Evolutionary conservation across 1,140 invertebrate genomes (phyloP), one percentile per base, ranked within the genome.

Genomic region (Eupristina koningsbergeri): DNA sequence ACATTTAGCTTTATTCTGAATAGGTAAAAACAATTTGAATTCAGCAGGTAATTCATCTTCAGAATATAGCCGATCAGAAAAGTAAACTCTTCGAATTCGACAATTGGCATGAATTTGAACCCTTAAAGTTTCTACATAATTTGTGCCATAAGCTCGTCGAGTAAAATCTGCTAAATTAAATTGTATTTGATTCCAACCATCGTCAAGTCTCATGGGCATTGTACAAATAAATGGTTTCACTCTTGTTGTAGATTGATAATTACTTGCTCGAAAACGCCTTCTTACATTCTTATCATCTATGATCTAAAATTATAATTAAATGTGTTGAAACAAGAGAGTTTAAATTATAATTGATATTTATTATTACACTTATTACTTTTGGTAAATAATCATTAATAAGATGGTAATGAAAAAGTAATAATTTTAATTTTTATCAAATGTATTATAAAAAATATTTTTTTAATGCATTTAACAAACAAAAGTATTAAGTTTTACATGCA

Each of bases 81-180:
- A 99, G 90, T 99, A 99, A 1, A 99, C 98, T 89, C 99, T 94
- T 88, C 99, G 94, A 87, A 99, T 98, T 89, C 99, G 94, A 93
- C 99, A 99, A 93, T 99, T 99, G 53, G 99, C 99, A 94, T 99
- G 99, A 88, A 99, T 98, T 93, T 99, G 97, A 63, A 99, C 98
- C 87, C 98, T 93, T 47, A 99, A 93, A 19, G 99, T 99, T 93
- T 99, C 99, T 53, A 99, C 98, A 93, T 99, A 99, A 93, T 99
- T 99, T 26, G 98, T 99, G 26, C 99, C 99, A 92, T 99, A 99
- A 1, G 99, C 99, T 87, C 99, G 93, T 87, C 98, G 93, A 15
- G 98, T 99, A 90, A 99, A 99, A 93, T 99, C 99, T 64, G 98
- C 98, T 74, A 99, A 93, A 92, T 99, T 99, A 90, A 99, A 99